Evolutionary conservation across 2,888 invertebrate species (phyloP).

Genomic region (Ochropleura plecta): DNA sequence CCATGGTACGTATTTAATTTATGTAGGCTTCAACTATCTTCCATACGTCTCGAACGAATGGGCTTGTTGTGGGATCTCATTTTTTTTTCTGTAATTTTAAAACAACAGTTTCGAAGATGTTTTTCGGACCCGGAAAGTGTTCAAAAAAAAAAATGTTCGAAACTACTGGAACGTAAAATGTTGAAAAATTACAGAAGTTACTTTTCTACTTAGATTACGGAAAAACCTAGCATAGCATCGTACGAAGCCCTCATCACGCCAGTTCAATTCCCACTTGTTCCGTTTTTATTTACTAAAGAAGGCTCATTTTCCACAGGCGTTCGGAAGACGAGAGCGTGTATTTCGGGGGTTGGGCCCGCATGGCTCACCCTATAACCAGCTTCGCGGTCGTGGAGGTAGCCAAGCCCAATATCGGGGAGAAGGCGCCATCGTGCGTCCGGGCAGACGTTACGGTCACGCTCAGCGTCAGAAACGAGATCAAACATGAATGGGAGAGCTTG

Average conservation of each 20-base stretch:
- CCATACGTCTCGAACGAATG: neutral
- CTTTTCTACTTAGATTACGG: too few species aligned
- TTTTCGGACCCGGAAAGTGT: too few species aligned
- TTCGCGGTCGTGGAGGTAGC: conserved; percentile 99
- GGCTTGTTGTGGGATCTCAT: too few species aligned
- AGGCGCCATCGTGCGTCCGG: conserved; percentile 97
- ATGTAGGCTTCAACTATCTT: neutral
- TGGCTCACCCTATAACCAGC: conserved; percentile 98
- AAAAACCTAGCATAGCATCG: too few species aligned
- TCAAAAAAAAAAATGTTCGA: too few species aligned
- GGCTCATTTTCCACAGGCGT: conserved; percentile 88
- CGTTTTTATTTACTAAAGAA: neutral
- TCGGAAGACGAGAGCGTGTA: conserved; percentile 96
- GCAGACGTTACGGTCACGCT: conserved; percentile 98
- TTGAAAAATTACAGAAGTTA: too few species aligned
- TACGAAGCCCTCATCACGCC: too few species aligned
- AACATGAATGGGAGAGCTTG: conserved; percentile 98
- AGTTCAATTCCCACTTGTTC: too few species aligned
- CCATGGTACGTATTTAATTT: conserved; percentile 93
- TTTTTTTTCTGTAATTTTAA: too few species aligned
- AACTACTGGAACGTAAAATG: too few species aligned
- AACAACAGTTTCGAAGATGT: too few species aligned
- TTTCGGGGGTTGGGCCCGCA: conserved; percentile 99
- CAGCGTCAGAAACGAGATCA: conserved; percentile 97
- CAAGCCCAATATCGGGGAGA: conserved; percentile 97